Base-by-base conservation (phyloP, 1,140 invertebrate genomes). In the Leptonema lineaticorne region DNA sequence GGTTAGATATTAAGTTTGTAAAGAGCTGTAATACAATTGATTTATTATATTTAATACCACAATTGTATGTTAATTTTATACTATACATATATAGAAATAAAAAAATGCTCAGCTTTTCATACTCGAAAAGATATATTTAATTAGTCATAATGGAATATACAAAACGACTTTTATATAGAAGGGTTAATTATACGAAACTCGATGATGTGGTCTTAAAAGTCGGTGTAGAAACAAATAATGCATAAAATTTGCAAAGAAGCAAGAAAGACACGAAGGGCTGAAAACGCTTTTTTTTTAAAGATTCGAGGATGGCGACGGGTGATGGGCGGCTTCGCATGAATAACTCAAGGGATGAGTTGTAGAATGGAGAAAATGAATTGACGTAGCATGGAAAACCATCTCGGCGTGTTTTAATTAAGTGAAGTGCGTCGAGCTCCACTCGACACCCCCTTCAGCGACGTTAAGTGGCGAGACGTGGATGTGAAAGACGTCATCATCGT, bases 381-480 rank as follows among this genome's bases (percentile, higher is more conserved):
- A 22, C 37, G 60, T 60, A 46, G 37, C 37, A n/a, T 6, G 62
- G 20, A 64, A 64, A 50, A 48, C 46, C 45, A 64, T 6, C 46
- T 18, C 62, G 62, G 33, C 62, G 62, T 37, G 27, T 64, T 64
- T 64, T 64, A 64, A 64, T 64, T 64, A 64, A 64, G 62, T 50
- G 45, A 45, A 64, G 62, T 64, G 62, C 62, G 62, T 64, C 62
- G 62, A 24, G 41, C 16, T 22, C 41, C 22, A 62, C 30, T 45
- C 45, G 14, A 64, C 41, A 16, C 41, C 62, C 18, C 41, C 37
- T 41, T 16, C 37, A 41, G 37, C 37, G 16, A 16, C 48, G 24
- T 20, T 26, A 26, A 53, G 48, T 53, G 48, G 48, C 20, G 48
- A 20, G 24, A 20, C 48, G 48, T 20, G 48, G 20, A 53, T 22